Evolutionary conservation across 1,140 invertebrate species (phyloP).

Genomic region (Drosophila orosa): DNA sequence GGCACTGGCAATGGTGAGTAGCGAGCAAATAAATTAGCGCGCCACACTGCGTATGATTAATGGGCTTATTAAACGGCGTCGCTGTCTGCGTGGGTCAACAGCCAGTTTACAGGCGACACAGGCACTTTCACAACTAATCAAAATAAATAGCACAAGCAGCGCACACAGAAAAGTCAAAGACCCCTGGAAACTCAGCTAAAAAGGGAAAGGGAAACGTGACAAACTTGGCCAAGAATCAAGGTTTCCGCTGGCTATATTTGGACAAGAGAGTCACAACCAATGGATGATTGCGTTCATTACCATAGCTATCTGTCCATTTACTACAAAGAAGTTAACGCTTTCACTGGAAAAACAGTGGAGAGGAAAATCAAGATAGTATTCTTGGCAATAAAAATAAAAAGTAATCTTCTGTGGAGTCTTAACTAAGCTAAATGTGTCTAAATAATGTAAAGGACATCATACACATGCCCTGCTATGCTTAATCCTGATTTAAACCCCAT

Average conservation of each 20-base stretch:
- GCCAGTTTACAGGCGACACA: slow-evolving; percentile 62
- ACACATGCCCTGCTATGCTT: not conserved
- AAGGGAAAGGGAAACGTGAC: slow-evolving; percentile 1
- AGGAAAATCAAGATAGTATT: not conserved
- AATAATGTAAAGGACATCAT: not conserved
- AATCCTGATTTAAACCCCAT: not conserved
- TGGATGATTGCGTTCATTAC: slow-evolving; percentile 15
- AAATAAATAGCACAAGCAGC: slow-evolving; percentile 51
- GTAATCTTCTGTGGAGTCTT: not conserved
- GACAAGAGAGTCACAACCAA: slow-evolving; percentile 20
- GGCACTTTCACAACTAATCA: slow-evolving; percentile 42
- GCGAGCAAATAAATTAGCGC: slow-evolving; percentile 72
- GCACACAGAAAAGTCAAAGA: slow-evolving; percentile 14
- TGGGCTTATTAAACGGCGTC: slow-evolving; percentile 65
- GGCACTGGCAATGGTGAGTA: slow-evolving; percentile 55
- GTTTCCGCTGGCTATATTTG: slow-evolving; percentile 14
- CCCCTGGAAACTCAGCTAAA: not conserved
- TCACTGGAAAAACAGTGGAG: not conserved
- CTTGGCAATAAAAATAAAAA: not conserved
- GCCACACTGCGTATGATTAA: slow-evolving; percentile 77
- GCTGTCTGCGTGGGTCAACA: slow-evolving; percentile 61
- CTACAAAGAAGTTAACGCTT: not conserved
- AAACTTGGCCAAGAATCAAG: slow-evolving; percentile 1
- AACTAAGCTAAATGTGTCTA: not conserved
- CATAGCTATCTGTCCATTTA: slow-evolving; percentile 12